Evolutionary conservation across 2,888 invertebrate species (phyloP).

Genomic region (Drosophila koepferae): DNA sequence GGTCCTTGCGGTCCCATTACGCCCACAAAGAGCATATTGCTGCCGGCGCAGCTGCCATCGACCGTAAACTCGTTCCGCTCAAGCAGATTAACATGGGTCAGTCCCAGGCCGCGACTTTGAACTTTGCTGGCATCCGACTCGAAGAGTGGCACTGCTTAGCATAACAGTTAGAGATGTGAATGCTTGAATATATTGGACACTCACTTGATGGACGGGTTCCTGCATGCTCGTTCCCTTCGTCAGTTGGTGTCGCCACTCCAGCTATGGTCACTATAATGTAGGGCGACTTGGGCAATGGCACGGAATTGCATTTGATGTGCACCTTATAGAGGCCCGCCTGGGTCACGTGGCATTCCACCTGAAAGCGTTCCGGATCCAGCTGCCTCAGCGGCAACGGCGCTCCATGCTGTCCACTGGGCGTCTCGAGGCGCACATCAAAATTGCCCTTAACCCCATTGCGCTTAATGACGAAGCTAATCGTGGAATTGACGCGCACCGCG

Average conservation of each 20-base stretch:
- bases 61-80: slow-evolving; percentile 84
- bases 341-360: slow-evolving; percentile 69
- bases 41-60: slow-evolving; percentile 87
- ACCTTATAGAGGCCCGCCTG: slow-evolving; percentile 82
- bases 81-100: slow-evolving; percentile 76
- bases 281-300: slow-evolving; percentile 81
- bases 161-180: background rate
- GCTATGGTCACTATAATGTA: slow-evolving; percentile 82
- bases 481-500: slow-evolving; percentile 73
- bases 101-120: slow-evolving; percentile 77
- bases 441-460: slow-evolving; percentile 84
- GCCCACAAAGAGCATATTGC: slow-evolving; percentile 97
- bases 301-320: slow-evolving; percentile 83
- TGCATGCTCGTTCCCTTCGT: background rate
- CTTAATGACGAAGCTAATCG: slow-evolving; percentile 80
- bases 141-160: slow-evolving; percentile 67
- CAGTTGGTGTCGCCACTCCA: slow-evolving; percentile 41
- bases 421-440: slow-evolving; percentile 83
- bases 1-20: slow-evolving; percentile 98
- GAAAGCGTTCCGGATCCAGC: slow-evolving; percentile 82
- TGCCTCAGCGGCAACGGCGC: slow-evolving; percentile 70
- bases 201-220: slow-evolving; percentile 19
- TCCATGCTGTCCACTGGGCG: slow-evolving; percentile 73
- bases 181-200: background rate
- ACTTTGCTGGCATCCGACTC: slow-evolving; percentile 82